Evolutionary conservation across 2,113 vertebrate species (phyloP).

Genomic region (Phrynosoma platyrhinos): DNA sequence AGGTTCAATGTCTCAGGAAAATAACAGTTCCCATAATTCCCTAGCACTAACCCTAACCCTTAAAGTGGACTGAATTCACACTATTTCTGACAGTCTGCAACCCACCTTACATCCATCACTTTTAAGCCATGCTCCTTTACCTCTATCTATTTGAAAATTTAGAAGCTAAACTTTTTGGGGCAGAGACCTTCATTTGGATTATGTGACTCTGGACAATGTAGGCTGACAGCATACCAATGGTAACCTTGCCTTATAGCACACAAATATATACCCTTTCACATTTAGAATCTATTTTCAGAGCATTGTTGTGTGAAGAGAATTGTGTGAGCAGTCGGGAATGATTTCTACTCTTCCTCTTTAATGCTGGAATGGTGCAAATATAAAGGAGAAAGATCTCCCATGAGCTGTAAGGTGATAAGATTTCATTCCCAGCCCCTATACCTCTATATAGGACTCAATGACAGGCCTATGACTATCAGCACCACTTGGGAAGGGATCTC

Average conservation of each 20-base stretch:
- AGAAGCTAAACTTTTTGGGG: background rate
- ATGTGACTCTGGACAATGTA: background rate
- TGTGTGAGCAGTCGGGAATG: background rate
- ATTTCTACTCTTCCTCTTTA: background rate
- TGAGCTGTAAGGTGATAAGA: background rate
- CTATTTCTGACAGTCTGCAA: too few relatives aligned
- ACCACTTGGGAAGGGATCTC: constrained; percentile 3
- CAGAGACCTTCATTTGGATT: background rate
- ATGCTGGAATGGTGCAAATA: background rate
- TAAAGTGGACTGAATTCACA: too few relatives aligned
- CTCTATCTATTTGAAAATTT: background rate
- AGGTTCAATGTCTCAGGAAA: too few relatives aligned
- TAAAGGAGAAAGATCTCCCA: constrained; percentile 1
- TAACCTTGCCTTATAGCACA: background rate
- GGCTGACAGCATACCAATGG: background rate
- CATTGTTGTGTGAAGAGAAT: background rate
- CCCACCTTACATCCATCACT: too few relatives aligned
- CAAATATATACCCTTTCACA: background rate
- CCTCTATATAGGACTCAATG: background rate
- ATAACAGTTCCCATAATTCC: too few relatives aligned
- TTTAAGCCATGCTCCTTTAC: too few relatives aligned
- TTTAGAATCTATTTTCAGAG: background rate
- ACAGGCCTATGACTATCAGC: background rate
- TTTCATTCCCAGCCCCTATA: background rate
- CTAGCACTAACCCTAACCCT: too few relatives aligned